Evolutionary conservation across 1,140 invertebrate species (phyloP).

Genomic region (Listronotus bonariensis): DNA sequence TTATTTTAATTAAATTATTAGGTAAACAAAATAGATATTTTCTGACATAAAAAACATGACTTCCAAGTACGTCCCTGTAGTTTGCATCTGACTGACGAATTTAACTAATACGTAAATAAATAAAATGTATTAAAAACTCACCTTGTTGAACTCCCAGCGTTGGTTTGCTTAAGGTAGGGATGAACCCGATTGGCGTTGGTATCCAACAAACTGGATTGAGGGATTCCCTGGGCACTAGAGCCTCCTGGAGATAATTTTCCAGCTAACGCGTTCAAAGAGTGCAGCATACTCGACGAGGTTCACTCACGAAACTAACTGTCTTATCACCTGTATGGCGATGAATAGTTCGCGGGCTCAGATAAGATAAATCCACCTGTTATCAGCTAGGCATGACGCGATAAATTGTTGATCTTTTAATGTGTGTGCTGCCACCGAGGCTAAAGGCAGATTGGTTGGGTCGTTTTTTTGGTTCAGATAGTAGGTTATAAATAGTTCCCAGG

Average conservation of each 20-base stretch:
- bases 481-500: background rate
- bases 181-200: slow-evolving; percentile 64
- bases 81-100: no score
- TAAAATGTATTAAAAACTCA: slow-evolving; percentile 13
- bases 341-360: slow-evolving; percentile 28
- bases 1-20: no score
- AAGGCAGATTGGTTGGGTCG: background rate
- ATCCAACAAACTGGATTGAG: slow-evolving; percentile 57
- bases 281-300: slow-evolving; percentile 64
- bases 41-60: no score
- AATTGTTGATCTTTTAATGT: slow-evolving; percentile 13
- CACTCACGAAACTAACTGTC: slow-evolving; percentile 43
- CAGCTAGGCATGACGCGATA: slow-evolving; percentile 21
- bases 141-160: slow-evolving; percentile 38
- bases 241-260: slow-evolving; percentile 73
- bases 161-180: slow-evolving; percentile 61
- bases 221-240: slow-evolving; percentile 40
- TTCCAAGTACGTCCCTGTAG: no score
- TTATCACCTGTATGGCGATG: slow-evolving; percentile 42
- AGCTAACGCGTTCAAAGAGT: slow-evolving; percentile 77
- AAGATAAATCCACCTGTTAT: slow-evolving; percentile 42
- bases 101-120: background rate
- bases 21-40: no score
- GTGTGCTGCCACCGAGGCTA: slow-evolving; percentile 12
- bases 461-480: slow-evolving; percentile 16